Evolutionary conservation across 2,113 vertebrate genomes (phyloP), one percentile per base, ranked within the genome.

Genomic region (Platichthys flesus): DNA sequence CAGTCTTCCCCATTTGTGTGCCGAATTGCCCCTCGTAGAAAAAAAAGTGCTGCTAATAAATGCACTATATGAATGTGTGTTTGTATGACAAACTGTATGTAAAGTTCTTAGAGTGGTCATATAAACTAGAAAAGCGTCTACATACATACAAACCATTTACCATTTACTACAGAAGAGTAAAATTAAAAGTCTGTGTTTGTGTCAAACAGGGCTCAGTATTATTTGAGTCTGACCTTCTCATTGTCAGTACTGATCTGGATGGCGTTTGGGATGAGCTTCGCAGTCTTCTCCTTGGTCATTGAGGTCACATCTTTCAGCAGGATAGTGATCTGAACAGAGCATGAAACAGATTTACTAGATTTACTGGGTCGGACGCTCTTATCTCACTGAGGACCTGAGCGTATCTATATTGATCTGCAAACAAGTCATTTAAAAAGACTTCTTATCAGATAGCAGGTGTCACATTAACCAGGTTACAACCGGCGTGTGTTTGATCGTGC

Each of bases 231-330:
- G 79, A 94, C 93, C 94, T 97, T 97, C 82, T 97, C 96, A 1
- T 90, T 94, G 73, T 97, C 96, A 0, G 96, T 97, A 90, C 94
- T 95, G 89, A 97, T 96, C 91, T 97, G 96, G 86, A 97, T 96
- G 85, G 96, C 96, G 0, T 97, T 97, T 64, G 96, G 96, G 76
- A 97, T 97, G 85, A 97, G 94, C 86, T 97, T 97, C 42, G 96
- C 96, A 0, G 96, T 97, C 91, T 97, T 97, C 73, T 97, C 96
- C 88, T 97, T 97, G 78, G 96, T 96, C 64, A 97, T 93, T 42
- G 93, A 95, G 0, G 94, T 96, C 24, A 97, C 94, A 56, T 97
- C 96, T 91, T 96, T 97, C 87, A 97, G 71, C 88, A 95, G 95
- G 91, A 97, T 96, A 55, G 96, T 96, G 86, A 97, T 97, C 95